Evolutionary conservation across 2,797 vertebrate species (phyloP).

Genomic region (Octomys mimax): DNA sequence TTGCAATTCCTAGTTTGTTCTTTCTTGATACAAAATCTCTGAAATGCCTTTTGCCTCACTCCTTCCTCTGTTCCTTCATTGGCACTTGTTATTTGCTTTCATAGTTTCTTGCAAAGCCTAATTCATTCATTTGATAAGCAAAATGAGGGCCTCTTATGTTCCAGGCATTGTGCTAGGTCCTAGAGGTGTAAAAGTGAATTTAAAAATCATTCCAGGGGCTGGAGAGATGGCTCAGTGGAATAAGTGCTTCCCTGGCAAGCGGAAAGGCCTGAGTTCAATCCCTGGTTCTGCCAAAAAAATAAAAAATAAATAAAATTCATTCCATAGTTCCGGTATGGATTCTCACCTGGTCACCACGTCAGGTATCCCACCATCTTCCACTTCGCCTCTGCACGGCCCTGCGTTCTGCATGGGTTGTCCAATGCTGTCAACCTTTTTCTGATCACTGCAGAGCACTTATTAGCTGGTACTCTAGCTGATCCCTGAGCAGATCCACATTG

Average conservation of each 20-base stretch:
- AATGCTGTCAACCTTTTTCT: background rate
- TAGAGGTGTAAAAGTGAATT: background rate
- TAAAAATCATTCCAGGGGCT: background rate
- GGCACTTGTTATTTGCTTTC: constrained; percentile 51
- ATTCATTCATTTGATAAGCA: constrained; percentile 34
- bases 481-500: background rate
- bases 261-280: no score
- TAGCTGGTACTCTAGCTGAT: background rate
- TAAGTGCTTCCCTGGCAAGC: no score
- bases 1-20: background rate
- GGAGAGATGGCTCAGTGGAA: no score
- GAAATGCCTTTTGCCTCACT: background rate
- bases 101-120: constrained; percentile 52
- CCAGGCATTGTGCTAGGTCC: constrained; percentile 26
- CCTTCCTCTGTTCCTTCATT: constrained; percentile 27
- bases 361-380: background rate
- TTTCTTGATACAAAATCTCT: background rate
- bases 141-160: constrained; percentile 15
- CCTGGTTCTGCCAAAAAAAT: no score
- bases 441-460: background rate
- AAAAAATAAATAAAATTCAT: background rate
- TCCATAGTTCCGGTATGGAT: background rate
- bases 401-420: background rate
- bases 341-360: background rate
- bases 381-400: background rate